Base-by-base conservation (phyloP, 1,140 invertebrate species). In the Orchesella cincta region DNA sequence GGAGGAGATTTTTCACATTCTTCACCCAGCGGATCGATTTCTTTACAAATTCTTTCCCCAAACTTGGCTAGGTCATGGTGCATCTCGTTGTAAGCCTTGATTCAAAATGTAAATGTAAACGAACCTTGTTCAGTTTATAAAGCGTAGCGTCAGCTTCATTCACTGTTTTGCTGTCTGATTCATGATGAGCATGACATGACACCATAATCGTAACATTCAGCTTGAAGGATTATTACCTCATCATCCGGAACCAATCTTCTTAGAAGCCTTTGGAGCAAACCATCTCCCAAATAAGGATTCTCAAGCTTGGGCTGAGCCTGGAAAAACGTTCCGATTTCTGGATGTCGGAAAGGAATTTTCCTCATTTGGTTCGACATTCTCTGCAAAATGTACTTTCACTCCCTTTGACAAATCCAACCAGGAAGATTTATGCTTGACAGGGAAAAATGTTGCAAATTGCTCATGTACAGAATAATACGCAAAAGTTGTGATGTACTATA, bases 1-100 rank as follows among this genome's bases (percentile, higher is more conserved):
- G 89, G 89, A 51, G 83, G 86, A 74, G 88, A 84, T 14, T 82
- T 71, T 77, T 90, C 89, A 84, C 88, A 89, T 80, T 89, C 85
- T 72, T 85, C 79, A 29, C 86, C 85, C n/a, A 89, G 82, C 0
- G 84, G 76, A 78, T 88, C 85, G 51, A 90, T 86, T 73, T 90
- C 88, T 14, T 81, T 83, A 0, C 85, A 85, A 8, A 88, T 85
- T 72, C 87, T 79, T 2, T 86, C 75, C 20, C 89, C 88, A 85
- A 90, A 89, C 46, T 78, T 81, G 1, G 81, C 73, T 16, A 89
- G 83, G 81, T 89, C 88, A 12, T 79, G 73, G 31, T 85, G 81
- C 67, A 88, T 82, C 64, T 83, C 79, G 20, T 36, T 34, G 31
- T 83, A 85, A 8, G 28, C 28, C 71, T 71, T 34, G 16, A 71